Percentiles rank a stretch among this genome's conserved stretches.
Conservation (phyloP, 2,113 vertebrate species). For the Catagonus wagneri region DNA sequence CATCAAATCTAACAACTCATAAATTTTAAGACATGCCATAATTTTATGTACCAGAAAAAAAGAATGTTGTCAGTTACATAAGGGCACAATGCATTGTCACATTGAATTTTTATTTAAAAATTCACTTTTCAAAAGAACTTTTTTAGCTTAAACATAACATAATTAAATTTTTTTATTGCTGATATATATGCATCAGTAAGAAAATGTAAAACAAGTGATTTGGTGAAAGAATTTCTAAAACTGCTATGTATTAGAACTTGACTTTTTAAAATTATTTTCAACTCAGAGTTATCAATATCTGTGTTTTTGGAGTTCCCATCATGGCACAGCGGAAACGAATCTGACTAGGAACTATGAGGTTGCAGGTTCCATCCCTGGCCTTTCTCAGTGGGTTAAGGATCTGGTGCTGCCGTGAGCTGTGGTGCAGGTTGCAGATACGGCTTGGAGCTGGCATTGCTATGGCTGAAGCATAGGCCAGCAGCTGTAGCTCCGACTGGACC, state of each 20-base stretch:
- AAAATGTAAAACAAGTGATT: constrained; percentile 18
- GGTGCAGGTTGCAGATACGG: no score
- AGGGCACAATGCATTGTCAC: not conserved
- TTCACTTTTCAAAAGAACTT: not conserved
- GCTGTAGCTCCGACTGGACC: no score
- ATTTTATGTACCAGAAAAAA: constrained; percentile 31
- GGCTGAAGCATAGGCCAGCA: no score
- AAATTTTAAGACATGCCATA: not conserved
- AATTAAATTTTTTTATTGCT: not conserved
- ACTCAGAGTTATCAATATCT: constrained; percentile 18
- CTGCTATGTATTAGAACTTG: not conserved
- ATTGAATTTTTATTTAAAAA: constrained; percentile 35
- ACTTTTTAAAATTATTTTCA: constrained; percentile 3
- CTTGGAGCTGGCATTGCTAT: no score
- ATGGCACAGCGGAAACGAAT: no score
- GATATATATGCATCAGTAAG: not conserved
- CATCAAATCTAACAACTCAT: not conserved
- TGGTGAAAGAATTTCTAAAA: constrained; percentile 26
- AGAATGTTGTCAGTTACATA: not conserved
- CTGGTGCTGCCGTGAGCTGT: no score
- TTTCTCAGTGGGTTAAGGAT: no score
- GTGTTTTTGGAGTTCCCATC: not conserved
- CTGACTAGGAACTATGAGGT: no score
- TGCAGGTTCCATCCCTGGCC: no score
- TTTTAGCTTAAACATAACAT: constrained; percentile 47